Evolutionary conservation across 2,888 invertebrate species (phyloP), one percentile per base, ranked within the genome.

Genomic region (Torymus aiolomorphi): DNA sequence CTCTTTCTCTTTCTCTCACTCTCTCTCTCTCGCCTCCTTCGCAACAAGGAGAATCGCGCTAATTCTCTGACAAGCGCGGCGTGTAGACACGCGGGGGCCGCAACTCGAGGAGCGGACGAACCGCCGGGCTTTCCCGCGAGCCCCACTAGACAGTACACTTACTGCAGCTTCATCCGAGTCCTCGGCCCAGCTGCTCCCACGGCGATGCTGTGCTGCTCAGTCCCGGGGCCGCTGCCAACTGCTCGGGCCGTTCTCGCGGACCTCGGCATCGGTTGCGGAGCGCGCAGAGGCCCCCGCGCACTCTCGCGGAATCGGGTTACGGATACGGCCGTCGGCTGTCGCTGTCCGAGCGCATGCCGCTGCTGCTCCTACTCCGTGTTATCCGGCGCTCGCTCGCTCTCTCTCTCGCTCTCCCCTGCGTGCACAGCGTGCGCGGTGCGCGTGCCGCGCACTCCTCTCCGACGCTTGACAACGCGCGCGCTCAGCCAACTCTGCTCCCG

Each of bases 321-420:
- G 86, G 86, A 87, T 87, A 87, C 84, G 87, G 83, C 83, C 84
- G 84, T 84, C 83, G 83, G 82, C 82, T 42, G 74, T 51, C 18
- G 73, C 66, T 66, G 82, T 78, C 62, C 49, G 56, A 18, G 57
- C 16, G 54, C 52, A 20, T 31, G 59, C 49, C 13, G 49, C 83
- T 78, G 82, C 82, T 82, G 83, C 84, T 82, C 79, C 81, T 72
- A 31, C 31, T 31, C 31, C 24, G 18, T 20, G 42, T 24, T 14
- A n/a, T 72, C 42, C 67, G 31, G 78, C 79, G 18, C 49, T 80
- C 79, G 16, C 42, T 18, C 71, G 16, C 52, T 52, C 65, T 56
- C 65, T 16, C 18, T 3, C 56, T 56, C 13, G 49, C 51, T 66
- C 63, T 70, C 66, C 65, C 62, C 70, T 18, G 56, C 70, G 62